phyloP scores from a whole-genome alignment of 2,888 invertebrate genomes.

The Drosophila rubida region DNA sequence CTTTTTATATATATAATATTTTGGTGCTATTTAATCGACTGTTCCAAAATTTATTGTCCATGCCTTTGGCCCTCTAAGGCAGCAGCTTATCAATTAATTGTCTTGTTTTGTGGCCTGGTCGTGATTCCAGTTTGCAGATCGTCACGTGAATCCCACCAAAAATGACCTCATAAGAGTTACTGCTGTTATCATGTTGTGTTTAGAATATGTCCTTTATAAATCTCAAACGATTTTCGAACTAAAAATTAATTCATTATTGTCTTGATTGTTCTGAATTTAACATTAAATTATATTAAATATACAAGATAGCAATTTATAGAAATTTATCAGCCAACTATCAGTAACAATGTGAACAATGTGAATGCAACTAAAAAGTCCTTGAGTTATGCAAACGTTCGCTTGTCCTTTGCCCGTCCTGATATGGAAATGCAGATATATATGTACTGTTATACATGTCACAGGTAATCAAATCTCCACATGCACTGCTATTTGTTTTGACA shows the following conservation, averaged over 20 bases:
- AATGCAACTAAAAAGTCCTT: conserved; percentile 8
- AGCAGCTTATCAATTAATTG: conserved; percentile 51
- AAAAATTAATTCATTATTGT: too few relatives aligned
- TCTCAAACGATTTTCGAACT: too few relatives aligned
- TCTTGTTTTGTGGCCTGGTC: conserved; percentile 24
- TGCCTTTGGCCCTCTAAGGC: conserved; percentile 11
- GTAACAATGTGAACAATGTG: conserved; percentile 11
- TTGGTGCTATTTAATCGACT: conserved; percentile 34
- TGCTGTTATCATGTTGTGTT: background rate
- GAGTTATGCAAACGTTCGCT: too few relatives aligned
- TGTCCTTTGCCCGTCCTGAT: too few relatives aligned
- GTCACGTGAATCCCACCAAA: conserved; percentile 28
- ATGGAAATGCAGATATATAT: background rate
- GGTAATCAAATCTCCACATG: conserved; percentile 4
- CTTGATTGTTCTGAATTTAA: too few relatives aligned
- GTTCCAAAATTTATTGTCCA: conserved; percentile 28
- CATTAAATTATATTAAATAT: too few relatives aligned
- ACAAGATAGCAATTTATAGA: too few relatives aligned
- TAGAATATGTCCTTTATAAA: too few relatives aligned
- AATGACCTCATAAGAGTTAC: background rate
- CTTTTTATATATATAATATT: conserved; percentile 4
- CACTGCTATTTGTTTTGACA: conserved; percentile 30
- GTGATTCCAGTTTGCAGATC: conserved; percentile 37
- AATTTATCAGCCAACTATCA: too few relatives aligned
- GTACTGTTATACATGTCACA: background rate